These are phyloP conservation scores for Amphibalanus amphitrite DNA, from an alignment of 1,140 invertebrate species.

Conservation along the genomic window DNA sequence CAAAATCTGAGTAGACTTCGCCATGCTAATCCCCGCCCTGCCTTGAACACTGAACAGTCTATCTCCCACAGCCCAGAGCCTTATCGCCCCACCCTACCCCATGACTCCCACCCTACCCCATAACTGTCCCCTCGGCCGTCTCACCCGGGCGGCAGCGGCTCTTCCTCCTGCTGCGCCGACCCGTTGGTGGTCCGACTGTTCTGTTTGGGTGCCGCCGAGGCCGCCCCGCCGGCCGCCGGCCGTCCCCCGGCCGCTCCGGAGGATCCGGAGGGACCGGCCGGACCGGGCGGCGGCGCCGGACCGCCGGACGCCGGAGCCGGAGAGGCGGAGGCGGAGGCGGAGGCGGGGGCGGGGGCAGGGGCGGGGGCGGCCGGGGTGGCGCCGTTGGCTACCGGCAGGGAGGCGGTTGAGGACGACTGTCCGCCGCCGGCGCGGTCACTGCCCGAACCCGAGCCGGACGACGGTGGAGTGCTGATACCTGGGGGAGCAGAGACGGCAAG, in stretches of 20 bases:
- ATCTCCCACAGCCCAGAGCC: no score
- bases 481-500: neutral
- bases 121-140: no score
- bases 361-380: conserved; percentile 22
- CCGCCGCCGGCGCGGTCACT: no score
- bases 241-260: conserved; percentile 18
- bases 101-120: no score
- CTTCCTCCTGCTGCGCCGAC: conserved; percentile 35
- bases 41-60: no score
- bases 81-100: no score
- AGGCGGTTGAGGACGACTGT: conserved; percentile 15
- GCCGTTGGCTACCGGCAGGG: conserved; percentile 19
- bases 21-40: no score
- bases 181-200: conserved; percentile 18
- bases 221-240: conserved; percentile 7
- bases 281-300: conserved; percentile 18
- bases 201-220: conserved; percentile 18
- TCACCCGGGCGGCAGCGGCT: conserved; percentile 54
- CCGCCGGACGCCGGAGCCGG: conserved; percentile 10
- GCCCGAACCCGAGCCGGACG: neutral
- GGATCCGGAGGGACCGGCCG: conserved; percentile 17
- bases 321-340: conserved; percentile 12
- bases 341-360: conserved; percentile 13
- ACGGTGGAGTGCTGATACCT: neutral
- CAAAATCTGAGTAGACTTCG: no score